Base-by-base conservation (phyloP, 1,140 invertebrate genomes). In the Cherax destructor region DNA sequence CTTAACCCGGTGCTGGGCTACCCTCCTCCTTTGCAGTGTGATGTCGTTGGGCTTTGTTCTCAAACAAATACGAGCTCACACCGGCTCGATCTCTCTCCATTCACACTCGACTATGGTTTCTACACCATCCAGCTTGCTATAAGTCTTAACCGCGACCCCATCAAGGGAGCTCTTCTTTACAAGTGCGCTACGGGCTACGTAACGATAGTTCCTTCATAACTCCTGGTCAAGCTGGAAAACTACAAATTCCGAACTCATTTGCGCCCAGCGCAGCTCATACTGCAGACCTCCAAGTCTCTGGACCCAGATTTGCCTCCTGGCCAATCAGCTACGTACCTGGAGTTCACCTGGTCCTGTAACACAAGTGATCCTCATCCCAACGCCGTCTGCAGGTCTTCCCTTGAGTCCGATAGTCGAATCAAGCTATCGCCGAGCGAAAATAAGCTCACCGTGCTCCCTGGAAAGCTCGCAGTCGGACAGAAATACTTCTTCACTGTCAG, bases 121-220 rank as follows among this genome's bases (percentile, higher is more conserved):
- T 74, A 74, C 69, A 74, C 69, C 69, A 30, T 74, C 69, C 69
- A 74, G 69, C n/a, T 74, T 5, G n/a, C n/a, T 30, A 30, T 74
- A 7, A 5, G 4, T 11, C 24, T 74, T n/a, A 74, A 74, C 6
- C n/a, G n/a, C 24, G n/a, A 74, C 69, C 69, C 69, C 11, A 7
- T 7, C n/a, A 9, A 0, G 69, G n/a, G 24, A 6, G 7, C 24
- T 6, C 6, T 74, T 7, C 69, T 0, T 1, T 30, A 30, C 69
- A 74, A 74, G 21, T 74, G 69, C 69, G 69, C 7, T 4, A 74
- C 21, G 1, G 69, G 69, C 6, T 74, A 74, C 69, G 7, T 74
- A n/a, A 30, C 11, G 24, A 6, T 74, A 6, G 24, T 21, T 9
- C 69, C 69, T 6, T 74, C 69, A 30, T n/a, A 24, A 6, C 21